Conservation (phyloP, 1,140 invertebrate genomes). For the Globodera ellingtonae region DNA sequence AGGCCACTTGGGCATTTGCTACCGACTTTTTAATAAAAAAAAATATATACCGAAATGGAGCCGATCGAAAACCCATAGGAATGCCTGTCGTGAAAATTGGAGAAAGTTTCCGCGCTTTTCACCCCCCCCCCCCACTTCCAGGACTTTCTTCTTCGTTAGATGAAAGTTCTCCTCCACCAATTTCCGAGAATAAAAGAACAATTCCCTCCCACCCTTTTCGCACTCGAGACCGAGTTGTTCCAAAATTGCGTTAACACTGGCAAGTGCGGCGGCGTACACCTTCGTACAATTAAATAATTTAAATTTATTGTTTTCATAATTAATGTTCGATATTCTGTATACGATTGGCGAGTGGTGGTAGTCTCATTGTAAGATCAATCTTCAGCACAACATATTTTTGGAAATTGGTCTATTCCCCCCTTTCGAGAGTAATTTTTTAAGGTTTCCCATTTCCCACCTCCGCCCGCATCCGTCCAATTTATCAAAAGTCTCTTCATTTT, state of each 20-base stretch:
- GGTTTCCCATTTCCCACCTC: neutral
- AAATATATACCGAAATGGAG: neutral
- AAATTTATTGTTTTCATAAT: too few species aligned
- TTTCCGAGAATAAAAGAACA: too few species aligned
- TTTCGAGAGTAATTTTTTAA: too few species aligned
- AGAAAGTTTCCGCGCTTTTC: neutral
- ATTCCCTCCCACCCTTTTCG: slow-evolving; percentile 21
- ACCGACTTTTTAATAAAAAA: neutral
- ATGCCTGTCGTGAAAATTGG: neutral
- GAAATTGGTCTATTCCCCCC: too few species aligned
- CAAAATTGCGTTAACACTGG: slow-evolving; percentile 55
- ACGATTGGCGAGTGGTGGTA: too few species aligned
- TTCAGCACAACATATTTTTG: too few species aligned
- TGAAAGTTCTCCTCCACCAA: too few species aligned
- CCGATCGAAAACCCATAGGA: neutral
- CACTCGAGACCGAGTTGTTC: slow-evolving; percentile 67
- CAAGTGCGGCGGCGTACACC: slow-evolving; percentile 62
- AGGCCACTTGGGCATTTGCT: slow-evolving; percentile 65
- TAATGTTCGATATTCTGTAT: too few species aligned
- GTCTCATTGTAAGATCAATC: too few species aligned
- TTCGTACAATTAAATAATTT: too few species aligned
- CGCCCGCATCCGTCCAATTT: neutral
- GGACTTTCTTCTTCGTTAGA: slow-evolving; percentile 43
- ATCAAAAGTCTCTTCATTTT: neutral
- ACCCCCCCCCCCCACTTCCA: too few species aligned